phyloP scores from a whole-genome alignment of 2,113 vertebrate genomes.

The Silurus glanis region DNA sequence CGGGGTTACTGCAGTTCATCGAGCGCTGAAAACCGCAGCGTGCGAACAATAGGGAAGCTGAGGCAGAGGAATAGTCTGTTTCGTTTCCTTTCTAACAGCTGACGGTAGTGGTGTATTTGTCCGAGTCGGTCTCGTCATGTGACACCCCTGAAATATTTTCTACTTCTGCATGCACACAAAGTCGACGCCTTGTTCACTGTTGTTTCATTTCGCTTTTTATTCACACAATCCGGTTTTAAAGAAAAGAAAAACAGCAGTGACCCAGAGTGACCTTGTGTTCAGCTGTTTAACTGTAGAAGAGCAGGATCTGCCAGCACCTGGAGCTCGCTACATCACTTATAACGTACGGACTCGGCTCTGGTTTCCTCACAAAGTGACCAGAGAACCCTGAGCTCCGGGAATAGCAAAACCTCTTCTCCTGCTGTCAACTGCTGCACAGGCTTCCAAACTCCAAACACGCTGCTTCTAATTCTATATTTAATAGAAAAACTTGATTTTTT shows the following conservation, averaged over 20 bases:
- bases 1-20: constrained; percentile 55
- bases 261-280: constrained; percentile 41
- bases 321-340: constrained; percentile 15
- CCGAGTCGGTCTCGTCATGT: neutral
- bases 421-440: neutral
- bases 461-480: neutral
- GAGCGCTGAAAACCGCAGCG: neutral
- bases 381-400: neutral
- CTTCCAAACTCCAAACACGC: neutral
- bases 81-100: neutral
- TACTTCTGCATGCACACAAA: too few relatives aligned
- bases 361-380: constrained; percentile 10
- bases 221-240: neutral
- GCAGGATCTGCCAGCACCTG: neutral
- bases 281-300: constrained; percentile 35
- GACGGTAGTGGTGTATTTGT: neutral
- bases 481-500: neutral
- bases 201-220: neutral
- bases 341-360: constrained; percentile 5
- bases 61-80: neutral
- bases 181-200: neutral
- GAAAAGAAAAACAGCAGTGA: constrained; percentile 18
- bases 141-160: neutral
- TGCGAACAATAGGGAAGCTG: constrained; percentile 46
- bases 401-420: neutral